Base-by-base conservation (phyloP, 2,888 invertebrate species). In the Alitta virens region DNA sequence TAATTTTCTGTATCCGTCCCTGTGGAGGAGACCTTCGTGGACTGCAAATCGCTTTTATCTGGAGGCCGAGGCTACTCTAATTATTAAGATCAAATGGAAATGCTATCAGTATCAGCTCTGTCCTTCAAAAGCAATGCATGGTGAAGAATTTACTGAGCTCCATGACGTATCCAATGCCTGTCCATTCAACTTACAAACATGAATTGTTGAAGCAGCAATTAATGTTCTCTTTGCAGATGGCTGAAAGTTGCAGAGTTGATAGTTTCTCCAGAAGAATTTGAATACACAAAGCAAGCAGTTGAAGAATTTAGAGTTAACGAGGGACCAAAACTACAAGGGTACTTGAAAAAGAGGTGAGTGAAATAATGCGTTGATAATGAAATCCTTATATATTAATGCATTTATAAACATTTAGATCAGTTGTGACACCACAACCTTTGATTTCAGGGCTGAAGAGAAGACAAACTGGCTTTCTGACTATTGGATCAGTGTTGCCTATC, bases 201-300 rank as follows among this genome's bases (percentile, higher is more conserved):
- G n/a, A n/a, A n/a, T n/a, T n/a, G 18, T 12, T 50, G 14, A n/a
- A 9, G 9, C 9, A 21, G 18, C 16, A n/a, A n/a, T n/a, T n/a
- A n/a, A n/a, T n/a, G n/a, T n/a, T n/a, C 51, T 26, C 49, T 25
- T 71, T 69, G 33, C 59, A 75, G 75, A 57, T 79, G 75, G 66
- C 68, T 79, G 49, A 55, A 68, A 3, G 76, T 76, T 0, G 74
- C 76, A 62, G 66, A 75, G 42, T 74, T 76, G 3, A 63, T 77
- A 1, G 56, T 80, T 7, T 69, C 73, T 24, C 73, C 73, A 42
- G 75, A 77, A 38, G 78, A 80, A 53, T 78, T 67, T 63, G 72
- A 72, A 38, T 64, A 72, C 27, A 72, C 79, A 3, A 64, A 73
- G 53, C 74, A 74, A 38, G 73, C 73, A 2, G 70, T 73, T 25